phyloP scores from a whole-genome alignment of 2,888 invertebrate genomes.

The Cancer borealis region DNA sequence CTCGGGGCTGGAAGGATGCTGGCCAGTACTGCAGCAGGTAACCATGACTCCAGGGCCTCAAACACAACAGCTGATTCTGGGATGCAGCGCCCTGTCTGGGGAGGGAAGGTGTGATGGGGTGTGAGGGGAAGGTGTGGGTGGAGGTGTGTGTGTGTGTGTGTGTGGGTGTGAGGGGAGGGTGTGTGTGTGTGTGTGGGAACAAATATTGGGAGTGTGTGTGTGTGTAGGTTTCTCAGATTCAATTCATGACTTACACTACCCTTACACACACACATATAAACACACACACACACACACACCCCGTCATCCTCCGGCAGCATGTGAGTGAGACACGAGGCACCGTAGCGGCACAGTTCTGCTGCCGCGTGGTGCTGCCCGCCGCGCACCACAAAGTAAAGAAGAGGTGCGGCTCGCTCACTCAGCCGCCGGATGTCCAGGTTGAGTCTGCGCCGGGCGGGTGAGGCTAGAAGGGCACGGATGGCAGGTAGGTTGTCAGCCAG shows the following conservation, averaged over 20 bases:
- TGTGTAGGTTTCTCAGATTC: background rate
- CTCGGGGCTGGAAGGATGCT: conserved; percentile 54
- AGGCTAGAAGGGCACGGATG: conserved; percentile 68
- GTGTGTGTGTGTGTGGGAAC: background rate
- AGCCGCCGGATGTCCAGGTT: conserved; percentile 75
- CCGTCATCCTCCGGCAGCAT: conserved; percentile 64
- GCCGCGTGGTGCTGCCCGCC: conserved; percentile 64
- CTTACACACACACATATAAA: too few species aligned
- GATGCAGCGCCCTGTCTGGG: background rate
- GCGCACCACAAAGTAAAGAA: conserved; percentile 76
- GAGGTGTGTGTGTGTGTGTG: background rate
- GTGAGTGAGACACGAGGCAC: conserved; percentile 72
- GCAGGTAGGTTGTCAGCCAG: conserved; percentile 74
- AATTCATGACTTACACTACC: too few species aligned
- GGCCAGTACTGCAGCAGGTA: conserved; percentile 52
- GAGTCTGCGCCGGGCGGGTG: conserved; percentile 70
- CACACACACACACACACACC: background rate
- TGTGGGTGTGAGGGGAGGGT: background rate
- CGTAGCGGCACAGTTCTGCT: conserved; percentile 63
- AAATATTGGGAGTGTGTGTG: too few species aligned
- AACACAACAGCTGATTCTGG: background rate
- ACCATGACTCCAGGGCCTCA: conserved; percentile 64
- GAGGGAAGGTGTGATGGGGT: background rate
- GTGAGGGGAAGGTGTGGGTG: background rate
- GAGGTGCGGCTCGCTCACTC: conserved; percentile 76